Evolutionary conservation across 2,113 vertebrate genomes (phyloP), one percentile per base, ranked within the genome.

Genomic region (Paradoxurus hermaphroditus): DNA sequence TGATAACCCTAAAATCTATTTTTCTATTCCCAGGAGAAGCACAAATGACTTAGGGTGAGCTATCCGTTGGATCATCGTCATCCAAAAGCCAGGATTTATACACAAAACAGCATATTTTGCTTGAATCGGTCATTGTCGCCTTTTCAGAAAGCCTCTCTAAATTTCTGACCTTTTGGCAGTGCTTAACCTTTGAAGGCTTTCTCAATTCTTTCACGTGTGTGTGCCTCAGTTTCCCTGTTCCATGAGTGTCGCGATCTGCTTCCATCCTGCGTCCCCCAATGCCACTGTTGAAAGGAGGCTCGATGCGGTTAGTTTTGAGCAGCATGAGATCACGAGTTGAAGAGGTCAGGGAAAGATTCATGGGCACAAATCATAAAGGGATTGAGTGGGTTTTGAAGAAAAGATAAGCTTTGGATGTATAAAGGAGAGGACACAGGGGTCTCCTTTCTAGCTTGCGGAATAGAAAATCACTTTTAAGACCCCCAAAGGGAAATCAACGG

Each of bases 381-480:
- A 75, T 11, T 29, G 90, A 85, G 62, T 19, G n/a, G 44, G 44
- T 63, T 97, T 87, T 18, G 59, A 78, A 70, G 82, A 53, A 51
- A 93, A 95, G 92, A 96, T 96, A 92, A 97, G 79, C 70, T 67
- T 49, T 25, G 13, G 59, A 34, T n/a, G 18, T 27, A 94, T 81
- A 85, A 89, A 82, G 39, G 63, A 21, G 78, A 91, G 41, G 62
- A 59, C 79, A 77, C 79, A 29, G 49, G 79, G 68, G 87, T 63
- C 88, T 90, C 70, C 53, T 97, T 96, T 88, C 53, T 15, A 62
- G 73, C 56, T 92, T 75, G 51, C 92, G 87, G 94, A 97, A 94
- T 14, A 96, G 68, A 97, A 97, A 97, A 94, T 98, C 75, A 72
- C 87, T 94, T 98, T 97, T 95, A 97, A 96, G 96, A 92, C 59